Base-by-base conservation (phyloP, 2,888 invertebrate species). In the Rotaria socialis region DNA sequence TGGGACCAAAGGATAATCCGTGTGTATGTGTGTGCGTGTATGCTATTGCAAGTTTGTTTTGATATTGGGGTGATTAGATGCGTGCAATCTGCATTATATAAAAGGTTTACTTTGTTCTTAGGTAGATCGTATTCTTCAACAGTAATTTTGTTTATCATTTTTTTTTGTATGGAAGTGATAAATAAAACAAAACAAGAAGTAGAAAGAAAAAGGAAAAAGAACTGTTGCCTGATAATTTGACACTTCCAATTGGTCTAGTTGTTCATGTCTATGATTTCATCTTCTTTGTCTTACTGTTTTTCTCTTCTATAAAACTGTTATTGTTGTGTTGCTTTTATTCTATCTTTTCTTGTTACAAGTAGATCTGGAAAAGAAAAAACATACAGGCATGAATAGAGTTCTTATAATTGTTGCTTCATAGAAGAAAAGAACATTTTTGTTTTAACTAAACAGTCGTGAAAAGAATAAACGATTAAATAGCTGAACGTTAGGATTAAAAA, bases 281-380 rank as follows among this genome's bases (percentile, higher is more conserved):
- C 19, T 60, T 27, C 52, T 52, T 60, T 60, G 35, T 67, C 3
- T 55, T 22, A 55, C 22, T 55, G 55, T 55, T 55, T 55, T 67
- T 35, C 7, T 67, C 67, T 35, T 67, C 67, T 67, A 27, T 35
- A 67, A 35, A 19, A 67, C 67, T 19, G 35, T 35, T 2, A 67
- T 67, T 67, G 67, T 67, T 67, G 67, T 67, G 67, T 67, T 67
- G 67, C 35, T 67, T 67, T 5, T 67, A 35, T 35, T 35, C 67
- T 67, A 67, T 67, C 67, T 67, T 67, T 67, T 67, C 67, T 35
- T 67, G 67, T 67, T 67, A 67, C 35, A 35, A 19, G 7, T 41
- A 11, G 35, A 14, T 27, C 67, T 67, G 16, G 35, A 67, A 35
- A 27, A 67, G 67, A 35, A 67, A 67, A 35, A 19, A 16, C 19